Conservation (phyloP, 2,113 vertebrate species). For the Pimephales promelas region DNA sequence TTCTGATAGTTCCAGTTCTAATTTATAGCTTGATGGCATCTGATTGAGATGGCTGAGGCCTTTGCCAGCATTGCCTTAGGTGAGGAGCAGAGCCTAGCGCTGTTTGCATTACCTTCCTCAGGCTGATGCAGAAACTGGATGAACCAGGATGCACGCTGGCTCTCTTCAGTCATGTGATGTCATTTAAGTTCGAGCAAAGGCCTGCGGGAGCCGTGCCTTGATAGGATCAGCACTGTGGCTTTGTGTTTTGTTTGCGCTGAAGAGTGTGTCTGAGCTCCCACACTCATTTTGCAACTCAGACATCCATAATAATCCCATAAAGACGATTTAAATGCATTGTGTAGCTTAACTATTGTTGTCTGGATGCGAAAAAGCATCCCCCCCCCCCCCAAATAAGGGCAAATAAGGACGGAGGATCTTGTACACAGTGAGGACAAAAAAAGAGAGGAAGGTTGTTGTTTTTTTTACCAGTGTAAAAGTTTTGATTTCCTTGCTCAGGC, state of each 20-base stretch:
- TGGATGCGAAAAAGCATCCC: slow-evolving; percentile 23
- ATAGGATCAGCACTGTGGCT: slow-evolving; percentile 24
- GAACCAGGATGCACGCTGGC: slow-evolving; percentile 25
- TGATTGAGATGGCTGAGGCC: slow-evolving; percentile 22
- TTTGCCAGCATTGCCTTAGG: slow-evolving; percentile 43
- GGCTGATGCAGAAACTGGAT: slow-evolving; percentile 33
- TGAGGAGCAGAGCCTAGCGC: neutral
- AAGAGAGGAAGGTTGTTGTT: neutral
- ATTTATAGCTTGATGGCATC: slow-evolving; percentile 44
- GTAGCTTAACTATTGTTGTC: slow-evolving; percentile 20
- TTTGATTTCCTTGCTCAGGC: slow-evolving; percentile 28
- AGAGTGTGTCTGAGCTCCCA: slow-evolving; percentile 19
- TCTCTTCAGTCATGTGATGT: slow-evolving; percentile 40
- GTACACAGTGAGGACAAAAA: slow-evolving; percentile 11
- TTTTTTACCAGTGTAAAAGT: slow-evolving; percentile 11
- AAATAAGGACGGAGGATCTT: slow-evolving; percentile 12
- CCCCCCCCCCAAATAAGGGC: neutral
- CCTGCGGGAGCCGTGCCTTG: slow-evolving; percentile 17
- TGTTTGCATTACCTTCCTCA: neutral
- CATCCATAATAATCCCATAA: slow-evolving; percentile 39
- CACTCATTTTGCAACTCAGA: slow-evolving; percentile 17
- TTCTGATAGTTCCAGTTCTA: slow-evolving; percentile 26
- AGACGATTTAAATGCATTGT: slow-evolving; percentile 17
- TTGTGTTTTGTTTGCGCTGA: slow-evolving; percentile 16
- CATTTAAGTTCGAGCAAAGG: slow-evolving; percentile 35